phyloP scores from a whole-genome alignment of 2,113 vertebrate species.

The Dipodomys stephensi region DNA sequence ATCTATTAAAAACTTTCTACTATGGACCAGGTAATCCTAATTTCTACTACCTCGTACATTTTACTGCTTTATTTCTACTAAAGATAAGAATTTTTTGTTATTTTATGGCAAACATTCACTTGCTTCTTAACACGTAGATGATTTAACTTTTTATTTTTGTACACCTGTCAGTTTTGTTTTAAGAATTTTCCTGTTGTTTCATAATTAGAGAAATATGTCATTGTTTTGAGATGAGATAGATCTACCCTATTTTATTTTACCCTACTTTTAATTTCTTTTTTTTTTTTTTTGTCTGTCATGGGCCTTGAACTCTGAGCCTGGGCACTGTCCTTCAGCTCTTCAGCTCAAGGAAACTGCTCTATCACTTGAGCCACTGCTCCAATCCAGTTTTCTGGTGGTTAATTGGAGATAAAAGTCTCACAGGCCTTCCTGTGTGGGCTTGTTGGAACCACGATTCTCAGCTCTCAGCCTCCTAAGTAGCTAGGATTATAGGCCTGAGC shows the following conservation, averaged over 20 bases:
- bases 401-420: too few relatives aligned
- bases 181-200: neutral
- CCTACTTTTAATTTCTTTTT: neutral
- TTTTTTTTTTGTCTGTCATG: neutral
- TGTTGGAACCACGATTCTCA: too few relatives aligned
- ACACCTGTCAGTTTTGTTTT: neutral
- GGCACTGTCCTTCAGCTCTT: too few relatives aligned
- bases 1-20: neutral
- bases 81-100: neutral
- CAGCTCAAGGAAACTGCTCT: too few relatives aligned
- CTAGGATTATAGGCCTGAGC: too few relatives aligned
- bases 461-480: too few relatives aligned
- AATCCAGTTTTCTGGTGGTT: too few relatives aligned
- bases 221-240: conserved; percentile 2
- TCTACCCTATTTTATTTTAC: neutral
- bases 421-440: too few relatives aligned
- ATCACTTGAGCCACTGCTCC: too few relatives aligned
- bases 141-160: conserved; percentile 6
- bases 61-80: neutral
- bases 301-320: neutral
- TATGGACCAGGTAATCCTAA: neutral
- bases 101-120: neutral
- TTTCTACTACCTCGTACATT: neutral
- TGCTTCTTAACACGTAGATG: neutral
- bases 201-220: neutral